phyloP scores from a whole-genome alignment of 1,140 invertebrate genomes.

The Dinothrombium tinctorium region DNA sequence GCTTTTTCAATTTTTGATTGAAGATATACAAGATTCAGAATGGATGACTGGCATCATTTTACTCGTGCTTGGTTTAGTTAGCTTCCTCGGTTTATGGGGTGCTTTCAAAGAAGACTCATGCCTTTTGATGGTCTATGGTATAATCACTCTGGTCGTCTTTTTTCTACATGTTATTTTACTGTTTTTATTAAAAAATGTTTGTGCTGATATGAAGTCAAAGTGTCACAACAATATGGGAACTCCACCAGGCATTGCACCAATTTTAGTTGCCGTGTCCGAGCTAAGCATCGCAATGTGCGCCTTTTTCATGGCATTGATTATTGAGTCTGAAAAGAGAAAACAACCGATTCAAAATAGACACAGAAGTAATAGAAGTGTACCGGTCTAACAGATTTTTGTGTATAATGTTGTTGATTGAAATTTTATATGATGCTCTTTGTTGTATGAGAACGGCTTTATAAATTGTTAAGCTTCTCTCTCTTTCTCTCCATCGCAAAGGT shows the following conservation, averaged over 20 bases:
- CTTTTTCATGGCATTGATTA: slow-evolving; percentile 6
- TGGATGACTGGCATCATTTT: slow-evolving; percentile 2
- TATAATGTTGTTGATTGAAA: too few relatives aligned
- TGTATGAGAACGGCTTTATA: too few relatives aligned
- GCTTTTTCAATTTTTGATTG: slow-evolving; percentile 3
- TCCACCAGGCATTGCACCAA: slow-evolving; percentile 6
- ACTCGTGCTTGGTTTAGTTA: not conserved
- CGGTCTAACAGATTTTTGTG: too few relatives aligned
- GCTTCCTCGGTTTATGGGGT: slow-evolving; percentile 1
- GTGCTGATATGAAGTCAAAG: not conserved
- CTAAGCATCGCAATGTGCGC: slow-evolving; percentile 3
- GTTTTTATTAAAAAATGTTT: slow-evolving; percentile 3
- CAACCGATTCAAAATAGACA: not conserved
- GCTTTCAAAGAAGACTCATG: slow-evolving; percentile 6
- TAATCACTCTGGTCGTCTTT: slow-evolving; percentile 3
- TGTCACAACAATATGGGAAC: slow-evolving; percentile 5
- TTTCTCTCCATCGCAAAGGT: too few relatives aligned
- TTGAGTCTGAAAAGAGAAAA: slow-evolving; percentile 2
- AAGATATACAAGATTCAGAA: not conserved
- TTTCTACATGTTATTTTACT: slow-evolving; percentile 4
- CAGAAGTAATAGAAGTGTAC: too few relatives aligned
- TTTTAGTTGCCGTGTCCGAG: slow-evolving; percentile 6
- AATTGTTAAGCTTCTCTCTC: too few relatives aligned
- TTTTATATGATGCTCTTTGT: too few relatives aligned
- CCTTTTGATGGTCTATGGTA: slow-evolving; percentile 3